Evolutionary conservation across 2,888 invertebrate species (phyloP).

Genomic region (Podotricha telesiphe): DNA sequence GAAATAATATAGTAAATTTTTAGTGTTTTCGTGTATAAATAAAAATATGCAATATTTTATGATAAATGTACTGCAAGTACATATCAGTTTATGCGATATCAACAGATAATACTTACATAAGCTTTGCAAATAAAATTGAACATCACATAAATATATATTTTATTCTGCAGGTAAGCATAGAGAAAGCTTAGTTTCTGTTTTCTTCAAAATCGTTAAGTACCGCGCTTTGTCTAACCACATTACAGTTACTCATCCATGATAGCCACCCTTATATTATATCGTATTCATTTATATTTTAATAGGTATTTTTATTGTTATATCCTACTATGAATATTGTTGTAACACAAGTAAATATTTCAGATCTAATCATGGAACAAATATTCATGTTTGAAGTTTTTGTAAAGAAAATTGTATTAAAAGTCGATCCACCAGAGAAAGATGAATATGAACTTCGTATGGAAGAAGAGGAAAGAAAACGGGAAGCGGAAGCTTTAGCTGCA

Average conservation of each 20-base stretch:
- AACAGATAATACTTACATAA: conserved; percentile 28
- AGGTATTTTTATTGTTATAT: neutral
- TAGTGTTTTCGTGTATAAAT: neutral
- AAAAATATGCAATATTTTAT: conserved; percentile 36
- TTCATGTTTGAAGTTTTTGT: conserved; percentile 79
- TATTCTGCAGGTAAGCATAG: neutral
- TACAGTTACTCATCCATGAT: neutral
- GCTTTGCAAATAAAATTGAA: neutral
- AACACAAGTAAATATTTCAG: neutral
- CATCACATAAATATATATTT: neutral
- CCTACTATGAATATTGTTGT: neutral
- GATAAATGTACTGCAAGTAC: conserved; percentile 9
- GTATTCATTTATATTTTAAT: neutral
- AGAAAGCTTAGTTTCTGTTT: too few species aligned
- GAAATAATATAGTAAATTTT: conserved; percentile 24
- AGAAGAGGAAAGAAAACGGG: conserved; percentile 66
- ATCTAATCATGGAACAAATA: conserved; percentile 72
- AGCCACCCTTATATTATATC: neutral
- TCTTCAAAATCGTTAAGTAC: neutral
- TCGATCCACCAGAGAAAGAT: conserved; percentile 75
- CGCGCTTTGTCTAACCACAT: neutral
- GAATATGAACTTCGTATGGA: conserved; percentile 71
- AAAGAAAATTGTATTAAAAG: conserved; percentile 71
- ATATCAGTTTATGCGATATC: conserved; percentile 23
- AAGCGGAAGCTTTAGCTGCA: conserved; percentile 66